Evolutionary conservation across 2,888 invertebrate genomes (phyloP).

Genomic region (Drosophila bunnanda): DNA sequence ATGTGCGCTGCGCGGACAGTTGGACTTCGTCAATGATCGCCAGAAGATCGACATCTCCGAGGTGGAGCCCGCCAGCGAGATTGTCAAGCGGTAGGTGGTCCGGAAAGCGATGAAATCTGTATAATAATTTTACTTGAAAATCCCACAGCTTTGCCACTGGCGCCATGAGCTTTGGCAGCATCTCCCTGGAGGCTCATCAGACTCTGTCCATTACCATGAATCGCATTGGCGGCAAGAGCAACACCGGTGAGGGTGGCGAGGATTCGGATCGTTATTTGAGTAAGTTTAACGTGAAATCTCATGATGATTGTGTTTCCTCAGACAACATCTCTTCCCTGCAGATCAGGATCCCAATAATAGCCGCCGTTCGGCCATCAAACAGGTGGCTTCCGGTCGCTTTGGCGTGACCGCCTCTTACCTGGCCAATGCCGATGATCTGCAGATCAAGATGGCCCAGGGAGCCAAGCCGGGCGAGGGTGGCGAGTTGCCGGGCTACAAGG

Average conservation of each 20-base stretch:
- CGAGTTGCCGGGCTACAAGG: conserved; percentile 96
- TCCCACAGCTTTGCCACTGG: conserved; percentile 86
- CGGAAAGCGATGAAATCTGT: not conserved
- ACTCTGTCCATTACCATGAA: conserved; percentile 99
- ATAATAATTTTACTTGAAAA: not conserved
- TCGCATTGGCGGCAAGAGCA: conserved; percentile 97
- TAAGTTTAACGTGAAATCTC: conserved; percentile 53
- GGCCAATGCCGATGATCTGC: conserved; percentile 98
- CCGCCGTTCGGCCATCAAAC: conserved; percentile 97
- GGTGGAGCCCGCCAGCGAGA: conserved; percentile 96
- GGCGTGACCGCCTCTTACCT: conserved; percentile 99
- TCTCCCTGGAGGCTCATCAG: conserved; percentile 97
- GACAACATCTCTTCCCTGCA: conserved; percentile 26
- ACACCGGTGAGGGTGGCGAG: conserved; percentile 99
- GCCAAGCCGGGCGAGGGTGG: conserved; percentile 99
- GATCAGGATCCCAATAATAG: conserved; percentile 92
- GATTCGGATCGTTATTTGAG: conserved; percentile 91
- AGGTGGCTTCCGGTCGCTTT: conserved; percentile 99
- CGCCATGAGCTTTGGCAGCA: conserved; percentile 98
- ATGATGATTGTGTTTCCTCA: not conserved
- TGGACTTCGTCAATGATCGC: conserved; percentile 92
- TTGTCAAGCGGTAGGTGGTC: conserved; percentile 95
- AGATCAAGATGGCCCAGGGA: conserved; percentile 99
- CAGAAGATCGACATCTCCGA: conserved; percentile 93
- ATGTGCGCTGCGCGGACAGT: conserved; percentile 96